phyloP scores from a whole-genome alignment of 1,140 invertebrate genomes.

The Laupala kohalensis region DNA sequence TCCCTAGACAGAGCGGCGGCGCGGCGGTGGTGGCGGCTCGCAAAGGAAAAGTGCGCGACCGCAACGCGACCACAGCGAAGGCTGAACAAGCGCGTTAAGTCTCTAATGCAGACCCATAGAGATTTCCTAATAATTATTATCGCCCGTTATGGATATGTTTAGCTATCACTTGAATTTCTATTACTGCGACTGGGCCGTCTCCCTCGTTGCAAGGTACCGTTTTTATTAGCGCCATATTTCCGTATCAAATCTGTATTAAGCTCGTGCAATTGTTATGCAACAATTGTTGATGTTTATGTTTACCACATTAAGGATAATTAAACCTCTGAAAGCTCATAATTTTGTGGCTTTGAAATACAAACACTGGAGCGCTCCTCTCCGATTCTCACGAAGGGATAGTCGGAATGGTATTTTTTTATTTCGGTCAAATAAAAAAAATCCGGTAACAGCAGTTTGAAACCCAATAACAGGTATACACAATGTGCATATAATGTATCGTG shows the following conservation, averaged over 20 bases:
- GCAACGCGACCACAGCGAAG: neutral
- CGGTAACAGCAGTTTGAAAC: neutral
- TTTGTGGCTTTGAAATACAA: neutral
- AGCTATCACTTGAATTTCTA: neutral
- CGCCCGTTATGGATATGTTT: neutral
- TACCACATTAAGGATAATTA: neutral
- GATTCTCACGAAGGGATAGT: neutral
- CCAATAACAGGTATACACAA: neutral
- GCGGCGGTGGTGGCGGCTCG: no score
- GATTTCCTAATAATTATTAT: neutral
- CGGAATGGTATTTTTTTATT: neutral
- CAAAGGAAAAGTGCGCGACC: neutral
- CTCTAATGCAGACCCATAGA: neutral
- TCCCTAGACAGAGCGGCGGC: neutral
- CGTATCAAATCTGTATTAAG: neutral
- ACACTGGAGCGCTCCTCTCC: neutral
- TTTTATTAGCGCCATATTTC: neutral
- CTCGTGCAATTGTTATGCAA: neutral
- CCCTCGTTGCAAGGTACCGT: neutral
- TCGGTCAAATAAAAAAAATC: neutral
- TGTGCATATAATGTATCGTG: neutral
- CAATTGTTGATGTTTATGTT: neutral
- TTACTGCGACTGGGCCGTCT: neutral
- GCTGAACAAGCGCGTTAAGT: neutral
- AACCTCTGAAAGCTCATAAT: neutral